Evolutionary conservation across 2,888 invertebrate species (phyloP), one percentile per base, ranked within the genome.

Genomic region (Synanthedon myopaeformis): DNA sequence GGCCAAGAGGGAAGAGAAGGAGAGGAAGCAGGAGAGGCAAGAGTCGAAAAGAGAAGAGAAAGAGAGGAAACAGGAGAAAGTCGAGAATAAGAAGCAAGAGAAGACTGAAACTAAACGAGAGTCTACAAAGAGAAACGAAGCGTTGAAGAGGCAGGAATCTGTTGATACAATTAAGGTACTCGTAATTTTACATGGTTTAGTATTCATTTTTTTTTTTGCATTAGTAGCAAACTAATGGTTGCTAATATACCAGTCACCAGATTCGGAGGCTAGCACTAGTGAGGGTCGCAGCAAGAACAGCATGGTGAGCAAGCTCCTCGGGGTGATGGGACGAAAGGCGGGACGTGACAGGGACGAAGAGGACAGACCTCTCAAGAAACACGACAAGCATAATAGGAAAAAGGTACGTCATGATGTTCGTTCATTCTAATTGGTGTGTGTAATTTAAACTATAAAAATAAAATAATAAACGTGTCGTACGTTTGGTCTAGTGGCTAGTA

Each of bases 281-380:
- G 74, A 71, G 52, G 59, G 61, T 23, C 71, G 76, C 17, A 62
- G 67, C 49, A 74, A 75, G 64, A 82, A 74, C 67, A 83, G 85
- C 61, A 82, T 86, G 83, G 85, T 86, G 49, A 82, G 83, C 74
- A 85, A 85, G 56, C 71, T 87, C 58, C 72, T 86, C n/a, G 85
- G 85, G 13, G 87, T 85, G 10, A 87, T 87, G 86, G 78, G 82
- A 0, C 69, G 86, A 41, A 83, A 84, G 65, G 65, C 64, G 0
- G 52, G 64, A 0, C 58, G 67, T 8, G 72, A 71, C 35, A 61
- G 76, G 1, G 78, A 80, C 54, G 83, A 84, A 14, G 78, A 80
- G 54, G 83, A 84, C 14, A 63, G 66, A 4, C 61, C 60, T 54
- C 56, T 58, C 58, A 73, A 66, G 62, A 69, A 71, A 52, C 60